A percentile compares a stretch with the other conserved stretches of the same genome.
phyloP scores from a whole-genome alignment of 2,797 vertebrate genomes.

The Catharus ustulatus region DNA sequence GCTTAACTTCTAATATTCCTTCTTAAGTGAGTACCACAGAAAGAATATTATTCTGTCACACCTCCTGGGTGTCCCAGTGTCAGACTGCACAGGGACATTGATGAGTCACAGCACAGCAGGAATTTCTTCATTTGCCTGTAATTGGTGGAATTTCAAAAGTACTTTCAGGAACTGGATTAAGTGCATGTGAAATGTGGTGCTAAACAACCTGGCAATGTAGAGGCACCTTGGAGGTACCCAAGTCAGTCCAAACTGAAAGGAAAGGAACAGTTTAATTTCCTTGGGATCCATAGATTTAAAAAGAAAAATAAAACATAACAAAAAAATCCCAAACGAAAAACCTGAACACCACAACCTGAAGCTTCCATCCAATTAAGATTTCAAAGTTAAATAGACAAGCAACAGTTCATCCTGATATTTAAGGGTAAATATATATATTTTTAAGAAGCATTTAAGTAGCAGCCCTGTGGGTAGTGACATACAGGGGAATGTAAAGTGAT shows the following conservation, averaged over 20 bases:
- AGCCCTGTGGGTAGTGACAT: neutral
- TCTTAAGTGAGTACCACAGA: neutral
- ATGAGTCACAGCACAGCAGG: neutral
- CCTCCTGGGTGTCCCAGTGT: neutral
- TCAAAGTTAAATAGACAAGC: neutral
- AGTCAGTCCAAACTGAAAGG: neutral
- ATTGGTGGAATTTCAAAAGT: neutral
- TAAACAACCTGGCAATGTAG: neutral
- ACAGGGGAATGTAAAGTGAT: neutral
- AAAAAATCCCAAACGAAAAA: neutral
- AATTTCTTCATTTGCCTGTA: neutral
- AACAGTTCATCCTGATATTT: neutral
- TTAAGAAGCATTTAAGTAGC: neutral
- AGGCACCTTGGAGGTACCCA: neutral
- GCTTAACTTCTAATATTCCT: neutral
- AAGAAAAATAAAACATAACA: neutral
- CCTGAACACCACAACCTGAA: neutral
- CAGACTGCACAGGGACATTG: accelerated
- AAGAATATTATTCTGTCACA: neutral
- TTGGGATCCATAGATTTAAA: neutral
- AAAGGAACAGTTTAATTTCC: neutral
- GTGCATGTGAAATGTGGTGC: neutral
- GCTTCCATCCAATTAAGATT: neutral
- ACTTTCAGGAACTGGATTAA: neutral
- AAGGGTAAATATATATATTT: neutral